A percentile compares a stretch with the other conserved stretches of the same genome.
These are phyloP conservation scores for Pomatorhinus ruficollis DNA, from an alignment of 2,113 vertebrate species.

Conservation along the genomic window DNA sequence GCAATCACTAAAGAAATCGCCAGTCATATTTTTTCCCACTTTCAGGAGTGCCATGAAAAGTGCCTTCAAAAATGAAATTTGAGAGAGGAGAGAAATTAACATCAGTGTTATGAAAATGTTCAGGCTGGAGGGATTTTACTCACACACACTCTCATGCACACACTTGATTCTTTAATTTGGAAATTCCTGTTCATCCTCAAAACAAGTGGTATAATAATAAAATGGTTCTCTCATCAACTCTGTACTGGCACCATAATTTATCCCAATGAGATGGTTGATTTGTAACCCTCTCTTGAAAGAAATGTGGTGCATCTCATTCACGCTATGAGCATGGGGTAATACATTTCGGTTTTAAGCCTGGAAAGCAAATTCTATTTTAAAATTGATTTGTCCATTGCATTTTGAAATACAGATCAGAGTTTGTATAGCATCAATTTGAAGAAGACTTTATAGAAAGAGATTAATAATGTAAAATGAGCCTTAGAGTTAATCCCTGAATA, in stretches of 20 bases:
- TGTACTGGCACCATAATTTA: neutral
- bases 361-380: neutral
- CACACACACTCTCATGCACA: neutral
- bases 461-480: neutral
- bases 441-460: neutral
- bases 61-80: neutral
- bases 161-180: neutral
- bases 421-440: neutral
- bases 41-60: neutral
- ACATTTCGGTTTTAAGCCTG: neutral
- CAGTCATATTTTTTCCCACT: neutral
- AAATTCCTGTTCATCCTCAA: neutral
- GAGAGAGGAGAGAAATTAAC: neutral
- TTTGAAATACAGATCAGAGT: neutral
- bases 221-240: neutral
- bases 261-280: neutral
- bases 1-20: neutral
- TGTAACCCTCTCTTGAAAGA: neutral
- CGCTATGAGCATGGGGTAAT: neutral
- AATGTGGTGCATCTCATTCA: neutral
- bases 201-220: neutral
- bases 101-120: neutral
- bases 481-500: neutral
- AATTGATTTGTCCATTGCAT: neutral
- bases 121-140: neutral